Base-by-base conservation (phyloP, 2,797 vertebrate genomes). In the Gobio occitaniae region DNA sequence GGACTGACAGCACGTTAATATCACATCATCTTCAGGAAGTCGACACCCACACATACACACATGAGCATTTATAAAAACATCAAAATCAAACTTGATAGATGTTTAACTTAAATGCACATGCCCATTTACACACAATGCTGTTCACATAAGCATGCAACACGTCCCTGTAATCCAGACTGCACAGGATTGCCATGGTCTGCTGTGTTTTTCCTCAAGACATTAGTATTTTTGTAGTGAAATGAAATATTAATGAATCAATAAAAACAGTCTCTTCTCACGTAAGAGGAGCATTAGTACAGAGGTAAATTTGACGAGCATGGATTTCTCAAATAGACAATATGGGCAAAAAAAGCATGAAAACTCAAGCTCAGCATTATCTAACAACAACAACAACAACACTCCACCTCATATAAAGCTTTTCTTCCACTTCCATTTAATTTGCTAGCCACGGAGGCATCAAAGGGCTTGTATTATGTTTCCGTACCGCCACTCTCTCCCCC, bases 21-120 rank as follows among this genome's bases (percentile, higher is more conserved):
- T 65, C 63, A 68, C 65, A 69, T 41, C 65, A 41, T 69, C 47
- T 69, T 50, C 78, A 82, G 50, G 36, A 71, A 70, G 80, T 56
- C 32, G 19, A 82, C 68, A 13, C 68, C 48, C 78, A 80, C 19
- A 3, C 11, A n/a, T 36, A 25, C 47, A 52, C 41, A 21, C 59
- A 48, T 2, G 2, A 78, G 76, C 12, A 47, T 48, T 61, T 21
- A 65, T 65, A 13, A 47, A 79, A 32, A 79, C 9, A 5, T 25
- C 1, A 44, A 48, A 48, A 19, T 32, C 59, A 17, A 15, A 19
- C 38, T 44, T 78, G 56, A 19, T 78, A 63, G 17, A 56, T 77
- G 52, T 44, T 41, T 29, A 29, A 65, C 25, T 25, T 38, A 41
- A 61, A 16, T 77, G 21, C 32, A 50, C 13, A 32, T 56, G 15